phyloP scores from a whole-genome alignment of 37 sponge, comb jelly and placozoan genomes.

The Mnemiopsis leidyi region DNA sequence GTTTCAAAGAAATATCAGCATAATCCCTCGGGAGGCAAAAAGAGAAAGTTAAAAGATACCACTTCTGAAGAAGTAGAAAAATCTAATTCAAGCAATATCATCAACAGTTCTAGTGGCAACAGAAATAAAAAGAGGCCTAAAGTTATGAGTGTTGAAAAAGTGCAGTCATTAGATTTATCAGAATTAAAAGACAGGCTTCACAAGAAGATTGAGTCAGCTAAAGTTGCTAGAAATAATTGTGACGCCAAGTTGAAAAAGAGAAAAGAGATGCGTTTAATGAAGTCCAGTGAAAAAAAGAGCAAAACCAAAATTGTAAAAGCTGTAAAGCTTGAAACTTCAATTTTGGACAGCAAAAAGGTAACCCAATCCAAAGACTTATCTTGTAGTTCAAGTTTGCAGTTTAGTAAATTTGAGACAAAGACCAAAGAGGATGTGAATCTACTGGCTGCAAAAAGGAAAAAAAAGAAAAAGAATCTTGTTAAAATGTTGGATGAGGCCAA shows the following conservation, averaged over 20 bases:
- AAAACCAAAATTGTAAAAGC: neutral
- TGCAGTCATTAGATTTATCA: neutral
- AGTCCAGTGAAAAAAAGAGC: neutral
- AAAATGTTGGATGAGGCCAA: conserved; percentile 58
- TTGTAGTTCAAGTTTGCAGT: neutral
- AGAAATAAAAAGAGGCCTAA: neutral
- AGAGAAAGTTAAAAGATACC: conserved; percentile 18
- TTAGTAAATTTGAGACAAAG: conserved; percentile 52
- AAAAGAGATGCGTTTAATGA: neutral
- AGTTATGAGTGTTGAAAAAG: conserved; percentile 60
- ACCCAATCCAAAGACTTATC: neutral
- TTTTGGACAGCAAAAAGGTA: neutral
- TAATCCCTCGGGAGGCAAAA: conserved; percentile 48
- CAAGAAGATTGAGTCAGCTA: neutral
- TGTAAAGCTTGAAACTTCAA: neutral
- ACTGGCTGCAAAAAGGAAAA: neutral
- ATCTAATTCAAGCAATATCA: neutral
- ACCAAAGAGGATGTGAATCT: conserved; percentile 35
- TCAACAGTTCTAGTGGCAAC: neutral
- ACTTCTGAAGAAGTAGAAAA: neutral
- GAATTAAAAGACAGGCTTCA: conserved; percentile 33
- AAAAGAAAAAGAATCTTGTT: conserved; percentile 32
- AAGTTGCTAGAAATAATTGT: conserved; percentile 26
- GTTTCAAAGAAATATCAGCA: conserved; percentile 26
- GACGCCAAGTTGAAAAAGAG: conserved; percentile 1